A percentile compares a stretch with the other conserved stretches of the same genome.
These are phyloP conservation scores for Drosophila paulistorum DNA, from an alignment of 1,140 invertebrate species.

Conservation along the genomic window DNA sequence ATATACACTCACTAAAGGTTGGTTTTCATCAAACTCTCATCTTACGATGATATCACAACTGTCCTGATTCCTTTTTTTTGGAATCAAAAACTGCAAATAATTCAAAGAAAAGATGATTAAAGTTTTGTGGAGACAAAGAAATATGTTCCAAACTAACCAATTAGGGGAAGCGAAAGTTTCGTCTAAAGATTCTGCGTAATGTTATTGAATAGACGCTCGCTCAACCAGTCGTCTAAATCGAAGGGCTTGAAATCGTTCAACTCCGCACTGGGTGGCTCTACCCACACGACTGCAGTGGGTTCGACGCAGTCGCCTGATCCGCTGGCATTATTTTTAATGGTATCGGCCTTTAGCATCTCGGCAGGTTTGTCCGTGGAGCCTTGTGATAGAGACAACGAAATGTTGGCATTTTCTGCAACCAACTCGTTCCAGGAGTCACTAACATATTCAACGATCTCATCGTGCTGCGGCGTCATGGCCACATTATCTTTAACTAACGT, in stretches of 20 bases:
- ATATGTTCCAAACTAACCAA: background rate
- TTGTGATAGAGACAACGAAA: conserved; percentile 41
- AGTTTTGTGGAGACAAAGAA: too few relatives aligned
- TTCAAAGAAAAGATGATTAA: too few relatives aligned
- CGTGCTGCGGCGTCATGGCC: conserved; percentile 83
- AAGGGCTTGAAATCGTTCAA: conserved; percentile 92
- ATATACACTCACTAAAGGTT: too few relatives aligned
- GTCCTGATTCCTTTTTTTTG: too few relatives aligned
- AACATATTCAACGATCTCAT: conserved; percentile 83
- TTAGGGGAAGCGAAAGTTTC: background rate
- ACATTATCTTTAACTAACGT: conserved; percentile 78
- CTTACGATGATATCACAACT: too few relatives aligned
- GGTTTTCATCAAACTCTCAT: too few relatives aligned
- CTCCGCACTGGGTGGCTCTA: conserved; percentile 87
- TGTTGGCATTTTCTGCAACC: conserved; percentile 80
- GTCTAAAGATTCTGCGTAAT: conserved; percentile 88
- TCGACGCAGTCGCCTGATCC: conserved; percentile 59
- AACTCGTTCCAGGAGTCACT: conserved; percentile 13
- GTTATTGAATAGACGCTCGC: conserved; percentile 91
- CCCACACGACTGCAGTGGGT: conserved; percentile 86
- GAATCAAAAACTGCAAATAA: too few relatives aligned
- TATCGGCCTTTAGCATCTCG: conserved; percentile 38
- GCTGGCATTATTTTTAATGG: conserved; percentile 10
- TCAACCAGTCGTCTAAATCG: conserved; percentile 94
- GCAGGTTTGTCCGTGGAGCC: background rate